These are phyloP conservation scores for Diplodus puntazzo DNA, from an alignment of 2,797 vertebrate genomes.

Conservation along the genomic window DNA sequence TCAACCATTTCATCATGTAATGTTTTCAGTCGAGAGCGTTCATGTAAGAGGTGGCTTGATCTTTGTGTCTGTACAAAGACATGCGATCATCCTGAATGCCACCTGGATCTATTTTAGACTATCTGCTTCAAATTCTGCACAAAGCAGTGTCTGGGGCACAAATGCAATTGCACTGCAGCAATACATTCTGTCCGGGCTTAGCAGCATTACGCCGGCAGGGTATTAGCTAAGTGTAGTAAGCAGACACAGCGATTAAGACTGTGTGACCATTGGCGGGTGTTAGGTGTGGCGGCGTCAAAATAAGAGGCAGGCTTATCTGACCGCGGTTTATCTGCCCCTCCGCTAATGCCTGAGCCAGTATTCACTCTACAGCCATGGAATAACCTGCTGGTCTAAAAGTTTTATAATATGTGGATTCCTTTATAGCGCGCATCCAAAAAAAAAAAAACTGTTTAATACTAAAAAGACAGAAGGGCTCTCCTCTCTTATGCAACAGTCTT, in stretches of 20 bases:
- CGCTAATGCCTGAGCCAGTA: conserved; percentile 5
- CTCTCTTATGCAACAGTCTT: neutral
- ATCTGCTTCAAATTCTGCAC: conserved; percentile 42
- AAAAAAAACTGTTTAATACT: conserved; percentile 9
- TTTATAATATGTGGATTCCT: neutral
- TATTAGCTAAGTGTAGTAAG: conserved; percentile 50
- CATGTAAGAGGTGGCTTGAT: conserved; percentile 14
- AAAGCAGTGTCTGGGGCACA: conserved; percentile 28
- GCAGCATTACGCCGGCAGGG: conserved; percentile 33
- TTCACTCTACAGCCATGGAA: neutral
- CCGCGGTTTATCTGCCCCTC: neutral
- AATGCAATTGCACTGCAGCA: conserved; percentile 34
- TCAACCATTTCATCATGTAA: conserved; percentile 12
- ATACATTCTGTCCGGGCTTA: conserved; percentile 43
- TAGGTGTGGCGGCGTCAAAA: conserved; percentile 15
- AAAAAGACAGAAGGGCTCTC: neutral
- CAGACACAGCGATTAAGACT: conserved; percentile 49
- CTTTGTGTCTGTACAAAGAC: conserved; percentile 16
- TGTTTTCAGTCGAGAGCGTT: conserved; percentile 9
- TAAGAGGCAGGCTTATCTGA: conserved; percentile 24
- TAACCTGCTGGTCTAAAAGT: neutral
- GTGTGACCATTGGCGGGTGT: conserved; percentile 32
- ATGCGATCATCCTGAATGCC: conserved; percentile 21
- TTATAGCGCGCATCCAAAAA: neutral
- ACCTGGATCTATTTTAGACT: conserved; percentile 41